Evolutionary conservation across 2,797 vertebrate genomes (phyloP), one percentile per base, ranked within the genome.

Genomic region (Chelon auratus): DNA sequence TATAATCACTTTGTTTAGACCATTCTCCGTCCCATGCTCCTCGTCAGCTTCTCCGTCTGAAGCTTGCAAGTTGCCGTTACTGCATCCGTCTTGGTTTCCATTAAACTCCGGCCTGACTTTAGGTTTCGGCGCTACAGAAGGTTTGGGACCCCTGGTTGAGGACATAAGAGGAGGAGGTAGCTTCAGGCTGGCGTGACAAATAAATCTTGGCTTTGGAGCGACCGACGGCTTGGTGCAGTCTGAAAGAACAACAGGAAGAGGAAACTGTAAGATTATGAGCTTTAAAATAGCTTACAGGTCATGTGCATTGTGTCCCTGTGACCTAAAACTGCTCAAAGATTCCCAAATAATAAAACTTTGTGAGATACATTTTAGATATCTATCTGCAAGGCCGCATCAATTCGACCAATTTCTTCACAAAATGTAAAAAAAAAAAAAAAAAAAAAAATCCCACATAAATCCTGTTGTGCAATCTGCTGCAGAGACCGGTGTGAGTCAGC

Each of bases 51-150:
- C 93, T 11, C 81, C 84, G n/a, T 94, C 91, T 39, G 87, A 79
- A 20, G 87, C 90, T 0, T 77, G 8, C 40, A 89, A 66, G 66
- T 88, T 79, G 18, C 95, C 95, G 6, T 95, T 95, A 59, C 89
- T 77, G 81, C 87, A 95, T 52, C 88, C 92, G 83, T 88, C 93
- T 68, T 92, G 81, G 84, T 76, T 92, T 69, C 93, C 93, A 53
- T 97, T 95, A 0, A 84, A 60, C 66, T 94, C 91, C 54, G 77
- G 62, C 13, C 91, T 87, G 75, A 96, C 89, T 91, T 93, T 96
- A 71, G 96, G 96, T 92, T 99, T 99, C 0, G 96, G 96, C 81
- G 96, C 95, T 4, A 97, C 93, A 22, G 93, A 95, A 70, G 96
- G 95, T 85, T 98, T 99, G 9, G 95, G 95, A 69, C 96, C 95